phyloP scores from a whole-genome alignment of 2,113 vertebrate species.

The Pomatorhinus ruficollis region DNA sequence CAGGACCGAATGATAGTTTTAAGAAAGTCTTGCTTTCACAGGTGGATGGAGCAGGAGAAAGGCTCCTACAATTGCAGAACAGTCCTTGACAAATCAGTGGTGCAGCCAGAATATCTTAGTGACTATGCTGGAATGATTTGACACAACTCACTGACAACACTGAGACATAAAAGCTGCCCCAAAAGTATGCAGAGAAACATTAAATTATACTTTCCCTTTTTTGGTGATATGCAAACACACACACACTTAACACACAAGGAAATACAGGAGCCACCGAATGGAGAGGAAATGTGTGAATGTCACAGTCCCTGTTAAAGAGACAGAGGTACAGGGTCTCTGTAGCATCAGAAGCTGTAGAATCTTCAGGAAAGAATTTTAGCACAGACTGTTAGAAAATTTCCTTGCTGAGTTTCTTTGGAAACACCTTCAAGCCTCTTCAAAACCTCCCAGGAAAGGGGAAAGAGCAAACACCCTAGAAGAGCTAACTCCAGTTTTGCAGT shows the following conservation, averaged over 20 bases:
- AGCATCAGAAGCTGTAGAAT: neutral
- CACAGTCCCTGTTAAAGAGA: neutral
- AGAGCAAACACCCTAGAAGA: neutral
- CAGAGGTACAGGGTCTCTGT: neutral
- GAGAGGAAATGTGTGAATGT: neutral
- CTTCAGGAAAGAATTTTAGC: neutral
- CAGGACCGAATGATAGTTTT: neutral
- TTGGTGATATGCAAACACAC: neutral
- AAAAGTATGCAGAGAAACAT: neutral
- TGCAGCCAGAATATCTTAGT: neutral
- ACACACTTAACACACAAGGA: neutral
- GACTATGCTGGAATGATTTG: neutral
- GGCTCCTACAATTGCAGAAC: neutral
- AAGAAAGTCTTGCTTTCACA: neutral
- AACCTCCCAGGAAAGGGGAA: neutral
- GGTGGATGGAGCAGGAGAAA: neutral
- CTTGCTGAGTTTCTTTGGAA: neutral
- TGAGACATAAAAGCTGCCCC: neutral
- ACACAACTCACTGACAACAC: rapidly evolving
- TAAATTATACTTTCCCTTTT: neutral
- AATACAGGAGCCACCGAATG: neutral
- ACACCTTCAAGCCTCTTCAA: neutral
- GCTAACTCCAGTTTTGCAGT: neutral
- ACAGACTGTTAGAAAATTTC: neutral
- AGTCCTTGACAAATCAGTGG: neutral